Evolutionary conservation across 2,888 invertebrate genomes (phyloP).

Genomic region (Oscheius sp.): DNA sequence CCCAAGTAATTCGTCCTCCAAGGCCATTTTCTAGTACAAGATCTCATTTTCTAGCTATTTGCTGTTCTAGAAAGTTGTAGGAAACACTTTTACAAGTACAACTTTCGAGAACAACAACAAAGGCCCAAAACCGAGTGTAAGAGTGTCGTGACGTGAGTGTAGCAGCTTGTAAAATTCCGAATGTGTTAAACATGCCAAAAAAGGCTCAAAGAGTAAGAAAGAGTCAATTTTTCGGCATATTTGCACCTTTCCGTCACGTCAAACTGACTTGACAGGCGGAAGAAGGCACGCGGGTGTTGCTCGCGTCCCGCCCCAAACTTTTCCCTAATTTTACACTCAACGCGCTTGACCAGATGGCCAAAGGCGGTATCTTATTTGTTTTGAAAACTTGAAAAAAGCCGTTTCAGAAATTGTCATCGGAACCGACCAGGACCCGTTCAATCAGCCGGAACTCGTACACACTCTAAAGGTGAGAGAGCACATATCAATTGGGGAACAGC

Average conservation of each 20-base stretch:
- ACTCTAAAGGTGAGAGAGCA: slow-evolving; percentile 49
- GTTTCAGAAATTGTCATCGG: slow-evolving; percentile 47
- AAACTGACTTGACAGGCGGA: slow-evolving; percentile 33
- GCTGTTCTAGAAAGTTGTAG: no score
- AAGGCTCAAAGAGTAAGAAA: not conserved
- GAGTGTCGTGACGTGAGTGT: no score
- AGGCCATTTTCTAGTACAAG: no score
- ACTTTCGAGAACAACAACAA: no score
- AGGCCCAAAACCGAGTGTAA: no score
- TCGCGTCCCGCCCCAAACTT: slow-evolving; percentile 16
- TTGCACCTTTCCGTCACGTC: slow-evolving; percentile 19
- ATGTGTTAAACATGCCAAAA: no score
- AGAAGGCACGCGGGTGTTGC: not conserved
- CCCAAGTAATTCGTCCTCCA: no score
- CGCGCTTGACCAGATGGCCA: slow-evolving; percentile 2
- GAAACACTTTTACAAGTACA: no score
- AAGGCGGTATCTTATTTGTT: slow-evolving; percentile 4
- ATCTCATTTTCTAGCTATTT: no score
- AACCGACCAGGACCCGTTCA: slow-evolving; percentile 60
- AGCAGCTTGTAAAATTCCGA: no score
- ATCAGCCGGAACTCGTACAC: slow-evolving; percentile 55
- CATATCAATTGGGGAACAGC: not conserved
- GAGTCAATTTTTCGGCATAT: not conserved
- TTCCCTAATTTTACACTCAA: slow-evolving; percentile 30
- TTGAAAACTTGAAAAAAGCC: not conserved